Base-by-base conservation (phyloP, 2,888 invertebrate species). In the Lissocephala sabroskyi region DNA sequence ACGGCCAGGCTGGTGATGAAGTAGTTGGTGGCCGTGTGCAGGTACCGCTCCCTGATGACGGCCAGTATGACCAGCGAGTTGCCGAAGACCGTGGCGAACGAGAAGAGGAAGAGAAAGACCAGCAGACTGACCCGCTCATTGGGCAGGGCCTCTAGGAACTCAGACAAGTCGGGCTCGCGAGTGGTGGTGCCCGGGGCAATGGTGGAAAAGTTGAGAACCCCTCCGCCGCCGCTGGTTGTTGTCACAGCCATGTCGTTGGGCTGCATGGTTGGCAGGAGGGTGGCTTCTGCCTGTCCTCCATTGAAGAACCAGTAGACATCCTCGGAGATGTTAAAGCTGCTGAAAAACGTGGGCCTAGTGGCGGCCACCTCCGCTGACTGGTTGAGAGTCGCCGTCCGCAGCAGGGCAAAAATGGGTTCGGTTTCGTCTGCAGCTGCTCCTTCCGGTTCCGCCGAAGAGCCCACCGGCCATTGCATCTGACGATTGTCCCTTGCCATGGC, bases 1-100 rank as follows among this genome's bases (percentile, higher is more conserved):
- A 97, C 94, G 0, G 98, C 98, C 56, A 98, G 86, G 10, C 98
- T 98, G 7, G 97, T 97, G 56, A 98, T 96, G 83, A 98, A 96
- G 82, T 97, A 98, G 85, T 98, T 98, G 5, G 98, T 98, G 6
- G 98, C 96, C 7, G 97, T 97, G 82, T 98, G 95, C 3, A 99
- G 88, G 79, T 97, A 97, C 14, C 96, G 88, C 82, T 98, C 98
- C 14, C 96, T 88, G 26, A 94, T 90, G 6, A 98, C 98, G 0
- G 98, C 98, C 41, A 95, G 86, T 53, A 98, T 97, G 10, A 98
- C 98, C 42, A 98, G 87, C 79, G 92, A 90, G 84, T 99, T 99
- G 47, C 98, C 98, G 78, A 97, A 93, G 0, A 98, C 94, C 0
- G 98, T 98, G 6, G 95, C 92, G 50, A 97, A 86, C 1, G 96